Conservation (phyloP, 2,888 invertebrate genomes). For the Epistrophe eligans region DNA sequence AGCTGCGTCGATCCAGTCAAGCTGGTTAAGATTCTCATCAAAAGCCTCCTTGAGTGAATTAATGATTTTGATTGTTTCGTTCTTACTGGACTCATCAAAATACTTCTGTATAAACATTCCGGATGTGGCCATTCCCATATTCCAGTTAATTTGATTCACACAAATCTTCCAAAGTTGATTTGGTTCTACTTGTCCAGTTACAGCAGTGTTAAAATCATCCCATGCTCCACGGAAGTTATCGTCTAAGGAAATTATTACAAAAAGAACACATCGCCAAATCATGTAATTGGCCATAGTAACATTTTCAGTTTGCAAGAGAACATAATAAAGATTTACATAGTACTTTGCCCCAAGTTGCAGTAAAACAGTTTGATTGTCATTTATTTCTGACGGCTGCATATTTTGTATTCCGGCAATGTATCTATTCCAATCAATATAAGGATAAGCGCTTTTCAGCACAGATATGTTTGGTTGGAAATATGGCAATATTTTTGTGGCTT, state of each 20-base stretch:
- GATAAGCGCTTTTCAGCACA: slow-evolving; percentile 43
- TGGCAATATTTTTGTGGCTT: slow-evolving; percentile 43
- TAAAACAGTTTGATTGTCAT: slow-evolving; percentile 34
- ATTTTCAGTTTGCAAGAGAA: slow-evolving; percentile 53
- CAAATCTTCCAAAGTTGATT: slow-evolving; percentile 95
- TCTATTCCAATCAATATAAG: slow-evolving; percentile 68
- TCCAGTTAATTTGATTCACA: slow-evolving; percentile 92
- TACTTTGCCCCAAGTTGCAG: slow-evolving; percentile 85
- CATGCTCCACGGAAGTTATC: slow-evolving; percentile 55
- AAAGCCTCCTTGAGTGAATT: slow-evolving; percentile 93
- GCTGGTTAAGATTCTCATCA: slow-evolving; percentile 90
- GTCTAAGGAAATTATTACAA: slow-evolving; percentile 51
- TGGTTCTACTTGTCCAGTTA: slow-evolving; percentile 92
- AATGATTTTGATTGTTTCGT: slow-evolving; percentile 92
- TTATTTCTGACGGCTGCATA: neutral
- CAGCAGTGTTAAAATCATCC: slow-evolving; percentile 86
- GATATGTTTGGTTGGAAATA: slow-evolving; percentile 50
- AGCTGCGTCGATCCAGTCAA: slow-evolving; percentile 96
- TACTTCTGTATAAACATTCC: slow-evolving; percentile 85
- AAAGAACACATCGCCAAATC: slow-evolving; percentile 68
- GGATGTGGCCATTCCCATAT: slow-evolving; percentile 90
- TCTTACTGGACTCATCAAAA: slow-evolving; percentile 85
- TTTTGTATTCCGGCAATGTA: slow-evolving; percentile 64
- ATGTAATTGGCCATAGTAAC: slow-evolving; percentile 75
- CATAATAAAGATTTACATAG: slow-evolving; percentile 57